These are phyloP conservation scores for Ectemnius continuus DNA, from an alignment of 2,888 invertebrate species.

Conservation along the genomic window DNA sequence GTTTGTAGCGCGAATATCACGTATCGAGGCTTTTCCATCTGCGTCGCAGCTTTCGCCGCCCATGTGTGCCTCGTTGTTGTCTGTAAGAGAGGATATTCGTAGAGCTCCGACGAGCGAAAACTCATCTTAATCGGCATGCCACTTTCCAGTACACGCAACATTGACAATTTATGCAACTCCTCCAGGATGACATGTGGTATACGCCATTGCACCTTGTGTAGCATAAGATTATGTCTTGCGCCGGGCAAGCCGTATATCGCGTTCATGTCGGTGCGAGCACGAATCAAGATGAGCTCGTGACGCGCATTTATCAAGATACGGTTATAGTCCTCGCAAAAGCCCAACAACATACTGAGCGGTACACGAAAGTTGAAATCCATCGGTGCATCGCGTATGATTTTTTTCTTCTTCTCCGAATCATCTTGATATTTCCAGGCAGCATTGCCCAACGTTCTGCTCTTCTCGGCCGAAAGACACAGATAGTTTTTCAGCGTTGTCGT, in stretches of 20 bases:
- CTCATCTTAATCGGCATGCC: not conserved
- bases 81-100: slow-evolving; percentile 1
- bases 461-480: too few relatives aligned
- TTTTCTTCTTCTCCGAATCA: too few relatives aligned
- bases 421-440: too few relatives aligned
- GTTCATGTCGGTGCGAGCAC: not conserved
- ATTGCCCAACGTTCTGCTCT: too few relatives aligned
- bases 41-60: not conserved
- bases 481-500: too few relatives aligned
- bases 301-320: not conserved
- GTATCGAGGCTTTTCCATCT: slow-evolving; percentile 4
- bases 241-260: not conserved
- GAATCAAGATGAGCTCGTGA: not conserved
- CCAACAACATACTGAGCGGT: not conserved
- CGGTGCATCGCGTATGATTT: too few relatives aligned
- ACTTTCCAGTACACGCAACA: not conserved
- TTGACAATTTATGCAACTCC: not conserved
- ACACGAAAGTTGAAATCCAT: too few relatives aligned
- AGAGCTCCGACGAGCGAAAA: slow-evolving; percentile 6
- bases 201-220: not conserved
- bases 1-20: not conserved
- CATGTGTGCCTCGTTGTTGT: not conserved
- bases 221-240: too few relatives aligned
- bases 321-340: not conserved
- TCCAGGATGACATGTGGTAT: not conserved